Evolutionary conservation across 2,888 invertebrate species (phyloP).

Genomic region (Acanthoscelides obtectus): DNA sequence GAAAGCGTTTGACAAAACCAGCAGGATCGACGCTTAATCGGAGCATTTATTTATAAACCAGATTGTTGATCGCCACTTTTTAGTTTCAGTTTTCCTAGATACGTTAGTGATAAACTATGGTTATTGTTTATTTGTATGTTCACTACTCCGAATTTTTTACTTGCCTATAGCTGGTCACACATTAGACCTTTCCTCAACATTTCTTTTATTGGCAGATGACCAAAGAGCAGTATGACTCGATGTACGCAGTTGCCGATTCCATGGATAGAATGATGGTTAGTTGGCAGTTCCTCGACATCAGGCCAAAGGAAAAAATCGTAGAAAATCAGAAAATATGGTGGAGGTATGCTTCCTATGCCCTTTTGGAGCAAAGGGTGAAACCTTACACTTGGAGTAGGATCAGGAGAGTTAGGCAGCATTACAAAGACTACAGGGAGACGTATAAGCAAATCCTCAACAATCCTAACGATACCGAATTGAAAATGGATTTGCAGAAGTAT

Average conservation of each 20-base stretch:
- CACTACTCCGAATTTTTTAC: too few relatives aligned
- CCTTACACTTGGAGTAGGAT: constrained; percentile 74
- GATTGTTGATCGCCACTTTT: too few relatives aligned
- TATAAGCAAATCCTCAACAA: constrained; percentile 67
- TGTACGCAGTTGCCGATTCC: constrained; percentile 54
- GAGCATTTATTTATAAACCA: too few relatives aligned
- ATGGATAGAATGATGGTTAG: constrained; percentile 63
- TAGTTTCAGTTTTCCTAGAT: too few relatives aligned
- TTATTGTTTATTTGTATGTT: too few relatives aligned
- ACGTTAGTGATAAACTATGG: too few relatives aligned
- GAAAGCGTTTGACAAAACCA: too few relatives aligned
- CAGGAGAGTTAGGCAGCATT: constrained; percentile 62
- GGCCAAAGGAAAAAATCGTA: constrained; percentile 44
- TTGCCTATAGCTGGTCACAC: too few relatives aligned
- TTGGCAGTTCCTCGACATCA: constrained; percentile 50
- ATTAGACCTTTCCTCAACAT: too few relatives aligned
- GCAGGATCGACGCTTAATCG: too few relatives aligned
- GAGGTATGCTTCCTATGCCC: constrained; percentile 67
- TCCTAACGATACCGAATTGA: constrained; percentile 69
- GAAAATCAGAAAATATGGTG: constrained; percentile 67
- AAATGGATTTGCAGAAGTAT: constrained; percentile 66
- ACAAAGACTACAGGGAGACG: constrained; percentile 62
- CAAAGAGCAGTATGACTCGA: constrained; percentile 65
- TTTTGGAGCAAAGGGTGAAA: constrained; percentile 65
- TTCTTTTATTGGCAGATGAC: constrained; percentile 61